Conservation (phyloP, 2,888 invertebrate genomes). For the Drosophila kokeensis region DNA sequence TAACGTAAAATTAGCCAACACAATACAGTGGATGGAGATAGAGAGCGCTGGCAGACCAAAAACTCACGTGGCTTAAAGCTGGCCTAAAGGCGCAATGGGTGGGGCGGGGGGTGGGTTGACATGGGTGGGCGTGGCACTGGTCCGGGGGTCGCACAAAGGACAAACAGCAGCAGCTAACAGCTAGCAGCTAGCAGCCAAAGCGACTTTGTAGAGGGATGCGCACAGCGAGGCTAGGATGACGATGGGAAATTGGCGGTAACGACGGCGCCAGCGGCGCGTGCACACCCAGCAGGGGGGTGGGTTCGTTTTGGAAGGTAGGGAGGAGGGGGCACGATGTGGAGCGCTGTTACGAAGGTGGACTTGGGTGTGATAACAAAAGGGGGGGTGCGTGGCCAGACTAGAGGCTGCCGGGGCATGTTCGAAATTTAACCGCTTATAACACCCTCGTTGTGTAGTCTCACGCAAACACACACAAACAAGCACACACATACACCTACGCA, state of each 20-base stretch:
- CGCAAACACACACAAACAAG: constrained; percentile 23
- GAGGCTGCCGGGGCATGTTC: constrained; percentile 43
- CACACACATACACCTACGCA: neutral
- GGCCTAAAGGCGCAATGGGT: neutral
- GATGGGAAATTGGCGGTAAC: constrained; percentile 60
- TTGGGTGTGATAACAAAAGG: constrained; percentile 5
- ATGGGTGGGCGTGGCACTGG: constrained; percentile 40
- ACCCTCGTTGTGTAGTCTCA: constrained; percentile 54
- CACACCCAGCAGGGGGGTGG: constrained; percentile 15
- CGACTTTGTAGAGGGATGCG: constrained; percentile 1
- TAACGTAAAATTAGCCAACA: constrained; percentile 72
- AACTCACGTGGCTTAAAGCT: constrained; percentile 46
- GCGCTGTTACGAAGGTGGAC: constrained; percentile 31
- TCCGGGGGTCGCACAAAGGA: constrained; percentile 73
- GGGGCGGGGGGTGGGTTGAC: neutral
- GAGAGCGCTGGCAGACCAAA: constrained; percentile 25
- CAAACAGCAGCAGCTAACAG: constrained; percentile 43
- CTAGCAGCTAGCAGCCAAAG: neutral
- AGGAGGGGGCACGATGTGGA: neutral
- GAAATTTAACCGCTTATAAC: constrained; percentile 79
- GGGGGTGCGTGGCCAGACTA: constrained; percentile 1
- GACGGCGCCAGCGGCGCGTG: constrained; percentile 48
- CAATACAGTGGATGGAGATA: constrained; percentile 27
- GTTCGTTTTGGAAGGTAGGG: neutral
- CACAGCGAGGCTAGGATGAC: constrained; percentile 10